These are phyloP conservation scores for Capitella teleta DNA, from an alignment of 1,140 invertebrate genomes.

Conservation along the genomic window DNA sequence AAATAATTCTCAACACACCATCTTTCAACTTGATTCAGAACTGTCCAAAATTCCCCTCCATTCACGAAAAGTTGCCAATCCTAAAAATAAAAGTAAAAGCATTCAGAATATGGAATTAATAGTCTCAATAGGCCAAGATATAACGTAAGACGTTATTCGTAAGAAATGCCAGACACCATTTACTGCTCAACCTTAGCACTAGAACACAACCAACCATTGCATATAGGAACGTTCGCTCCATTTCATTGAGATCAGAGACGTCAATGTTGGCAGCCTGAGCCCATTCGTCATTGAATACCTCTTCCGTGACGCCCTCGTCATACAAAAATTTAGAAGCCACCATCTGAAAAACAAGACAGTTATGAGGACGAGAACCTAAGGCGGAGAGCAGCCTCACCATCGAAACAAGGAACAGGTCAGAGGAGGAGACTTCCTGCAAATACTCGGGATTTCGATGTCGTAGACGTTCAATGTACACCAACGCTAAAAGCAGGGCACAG, in stretches of 20 bases:
- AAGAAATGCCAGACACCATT: neutral
- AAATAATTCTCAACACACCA: conserved; percentile 12
- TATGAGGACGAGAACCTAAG: too few species aligned
- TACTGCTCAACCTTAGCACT: neutral
- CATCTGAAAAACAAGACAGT: conserved; percentile 56
- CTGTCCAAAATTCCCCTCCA: conserved; percentile 19
- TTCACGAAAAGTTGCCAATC: conserved; percentile 26
- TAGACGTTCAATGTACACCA: conserved; percentile 76
- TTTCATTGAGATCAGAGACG: conserved; percentile 60
- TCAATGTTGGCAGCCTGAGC: conserved; percentile 65
- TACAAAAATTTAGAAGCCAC: conserved; percentile 88
- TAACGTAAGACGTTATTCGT: neutral
- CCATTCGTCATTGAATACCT: conserved; percentile 79
- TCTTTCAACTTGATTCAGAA: conserved; percentile 18
- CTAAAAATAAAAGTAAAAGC: conserved; percentile 6
- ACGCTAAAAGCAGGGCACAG: conserved; percentile 62
- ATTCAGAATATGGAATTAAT: neutral
- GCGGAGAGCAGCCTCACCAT: conserved; percentile 55
- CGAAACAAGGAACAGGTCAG: conserved; percentile 82
- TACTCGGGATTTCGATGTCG: conserved; percentile 68
- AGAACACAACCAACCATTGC: conserved; percentile 63
- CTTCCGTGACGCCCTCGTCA: conserved; percentile 80
- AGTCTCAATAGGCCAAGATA: neutral
- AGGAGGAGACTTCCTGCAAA: conserved; percentile 64
- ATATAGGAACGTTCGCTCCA: conserved; percentile 76